These are phyloP conservation scores for Diloba caeruleocephala DNA, from an alignment of 2,888 invertebrate genomes.

Conservation along the genomic window DNA sequence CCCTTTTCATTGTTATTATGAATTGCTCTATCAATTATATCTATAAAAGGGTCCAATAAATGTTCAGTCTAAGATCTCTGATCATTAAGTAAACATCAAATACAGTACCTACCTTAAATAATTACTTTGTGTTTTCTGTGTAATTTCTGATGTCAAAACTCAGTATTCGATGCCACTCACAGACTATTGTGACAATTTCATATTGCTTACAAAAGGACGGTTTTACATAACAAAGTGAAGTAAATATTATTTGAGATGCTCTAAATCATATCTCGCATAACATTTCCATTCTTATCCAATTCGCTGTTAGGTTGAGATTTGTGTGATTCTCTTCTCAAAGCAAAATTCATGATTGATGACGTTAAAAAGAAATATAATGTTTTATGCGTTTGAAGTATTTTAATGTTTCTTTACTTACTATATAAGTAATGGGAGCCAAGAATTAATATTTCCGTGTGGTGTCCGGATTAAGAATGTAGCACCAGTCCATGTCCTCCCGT, in stretches of 20 bases:
- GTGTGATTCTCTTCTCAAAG: not conserved
- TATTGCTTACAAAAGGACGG: constrained; percentile 14
- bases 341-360: constrained; percentile 17
- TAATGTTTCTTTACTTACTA: not conserved
- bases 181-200: constrained; percentile 17
- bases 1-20: too few relatives aligned
- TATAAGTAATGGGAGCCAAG: too few relatives aligned
- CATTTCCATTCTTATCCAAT: not conserved
- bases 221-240: constrained; percentile 19
- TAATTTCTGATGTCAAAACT: constrained; percentile 1
- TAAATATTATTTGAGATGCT: constrained; percentile 17
- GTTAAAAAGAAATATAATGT: constrained; percentile 4
- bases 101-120: too few relatives aligned
- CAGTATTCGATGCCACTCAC: constrained; percentile 14
- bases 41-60: too few relatives aligned
- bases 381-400: constrained; percentile 9
- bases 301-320: not conserved
- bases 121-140: too few relatives aligned
- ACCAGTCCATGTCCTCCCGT: too few relatives aligned
- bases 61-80: too few relatives aligned
- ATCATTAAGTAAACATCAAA: too few relatives aligned
- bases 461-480: too few relatives aligned
- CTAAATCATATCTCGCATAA: not conserved
- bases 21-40: too few relatives aligned
- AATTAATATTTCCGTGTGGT: too few relatives aligned